A percentile compares a stretch with the other conserved stretches of the same genome.
Conservation (phyloP, 2,888 invertebrate species). For the Troilus luridus region DNA sequence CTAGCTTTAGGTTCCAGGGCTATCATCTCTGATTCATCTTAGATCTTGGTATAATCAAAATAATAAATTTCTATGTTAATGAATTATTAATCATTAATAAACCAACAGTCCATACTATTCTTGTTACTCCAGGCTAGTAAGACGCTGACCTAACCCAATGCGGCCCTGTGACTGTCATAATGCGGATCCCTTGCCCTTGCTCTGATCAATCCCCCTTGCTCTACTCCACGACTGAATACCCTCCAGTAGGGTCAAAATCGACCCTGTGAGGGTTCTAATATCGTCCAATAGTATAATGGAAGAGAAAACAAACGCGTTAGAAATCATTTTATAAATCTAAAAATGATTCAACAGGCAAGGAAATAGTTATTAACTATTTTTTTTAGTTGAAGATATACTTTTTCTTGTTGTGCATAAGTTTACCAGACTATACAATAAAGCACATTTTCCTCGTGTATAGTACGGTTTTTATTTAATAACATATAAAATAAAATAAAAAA, state of each 20-base stretch:
- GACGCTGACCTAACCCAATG: neutral
- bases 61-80: no score
- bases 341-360: neutral
- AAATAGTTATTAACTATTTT: neutral
- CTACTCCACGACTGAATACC: neutral
- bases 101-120: neutral
- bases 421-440: no score
- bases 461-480: no score
- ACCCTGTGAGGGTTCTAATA: neutral
- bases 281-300: neutral
- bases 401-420: no score
- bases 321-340: neutral
- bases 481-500: no score
- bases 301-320: neutral
- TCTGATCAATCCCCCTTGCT: constrained; percentile 13
- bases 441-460: no score
- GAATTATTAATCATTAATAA: neutral
- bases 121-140: neutral
- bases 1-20: no score
- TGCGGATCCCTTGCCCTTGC: neutral
- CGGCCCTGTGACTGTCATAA: neutral
- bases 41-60: no score
- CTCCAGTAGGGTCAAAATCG: neutral
- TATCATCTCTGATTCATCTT: no score
- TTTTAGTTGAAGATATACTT: no score